Base-by-base conservation (phyloP, 1,140 invertebrate genomes). In the Lithobius niger region DNA sequence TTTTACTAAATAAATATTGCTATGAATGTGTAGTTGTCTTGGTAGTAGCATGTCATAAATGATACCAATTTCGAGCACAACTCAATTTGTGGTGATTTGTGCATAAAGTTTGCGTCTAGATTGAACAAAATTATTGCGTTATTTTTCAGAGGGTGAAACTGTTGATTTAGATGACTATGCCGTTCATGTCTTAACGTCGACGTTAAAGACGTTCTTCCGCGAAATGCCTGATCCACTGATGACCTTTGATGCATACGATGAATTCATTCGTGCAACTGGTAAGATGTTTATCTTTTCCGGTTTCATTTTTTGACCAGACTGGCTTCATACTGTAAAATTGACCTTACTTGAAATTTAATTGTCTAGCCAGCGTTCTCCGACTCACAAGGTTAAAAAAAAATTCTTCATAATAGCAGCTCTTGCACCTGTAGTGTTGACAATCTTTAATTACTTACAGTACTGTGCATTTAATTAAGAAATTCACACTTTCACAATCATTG, bases 171-270 rank as follows among this genome's bases (percentile, higher is more conserved):
- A 74, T 40, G 71, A 77, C 36, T 74, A 74, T 54, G 80, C 83
- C 43, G 83, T 96, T 47, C 92, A 96, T 71, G 89, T 95, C 3
- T 72, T 94, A 31, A 85, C 90, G 0, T 86, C 88, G 18, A 84
- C 92, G n/a, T 73, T 97, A 18, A 97, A 97, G 71, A 78, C 79
- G 43, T 94, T 94, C 72, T 84, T 96, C 65, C 77, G 91, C 24
- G 91, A 95, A 65, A 83, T 96, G 77, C 86, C 88, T 2, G 92
- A 96, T 69, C 93, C 92, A 16, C 70, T 97, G 52, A 74, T 97
- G 57, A 95, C 89, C 21, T 94, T 84, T 71, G 90, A 96, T 61
- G 82, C 87, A 43, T 97, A 96, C 68, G 90, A 95, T 67, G 89
- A 96, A 67, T 92, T 97, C 66, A 76, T 96, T 44, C 78, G 88